Evolutionary conservation across 2,797 vertebrate genomes (phyloP).

Genomic region (Tiaroga cobitis): DNA sequence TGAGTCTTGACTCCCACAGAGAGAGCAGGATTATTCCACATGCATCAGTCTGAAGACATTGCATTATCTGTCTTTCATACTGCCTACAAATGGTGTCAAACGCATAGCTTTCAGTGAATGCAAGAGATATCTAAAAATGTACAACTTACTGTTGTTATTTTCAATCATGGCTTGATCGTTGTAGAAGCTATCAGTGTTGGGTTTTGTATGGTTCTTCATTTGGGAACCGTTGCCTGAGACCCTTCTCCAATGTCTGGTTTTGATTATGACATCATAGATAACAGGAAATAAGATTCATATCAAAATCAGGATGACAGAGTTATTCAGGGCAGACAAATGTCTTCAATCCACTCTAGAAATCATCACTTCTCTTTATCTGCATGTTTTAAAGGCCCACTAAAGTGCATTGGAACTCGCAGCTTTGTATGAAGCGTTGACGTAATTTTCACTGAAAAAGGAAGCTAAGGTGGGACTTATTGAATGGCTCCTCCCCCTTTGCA

Average conservation of each 20-base stretch:
- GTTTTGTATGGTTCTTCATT: background rate
- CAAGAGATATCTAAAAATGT: background rate
- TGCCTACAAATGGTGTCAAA: conserved; percentile 9
- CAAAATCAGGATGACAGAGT: conserved; percentile 37
- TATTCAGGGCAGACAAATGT: conserved; percentile 38
- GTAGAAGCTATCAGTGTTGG: background rate
- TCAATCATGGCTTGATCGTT: background rate
- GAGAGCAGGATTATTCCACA: conserved; percentile 64
- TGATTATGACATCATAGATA: conserved; percentile 52
- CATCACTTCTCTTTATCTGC: background rate
- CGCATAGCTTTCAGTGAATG: background rate
- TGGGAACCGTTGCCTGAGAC: background rate
- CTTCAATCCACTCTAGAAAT: conserved; percentile 44
- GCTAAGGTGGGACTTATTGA: too few species aligned
- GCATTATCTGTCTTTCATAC: conserved; percentile 60
- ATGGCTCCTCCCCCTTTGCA: too few species aligned
- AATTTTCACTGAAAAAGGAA: too few species aligned
- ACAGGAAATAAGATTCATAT: conserved; percentile 56
- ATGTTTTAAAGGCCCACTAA: background rate
- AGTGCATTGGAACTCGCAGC: too few species aligned
- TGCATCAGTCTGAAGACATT: conserved; percentile 62
- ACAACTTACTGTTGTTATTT: background rate
- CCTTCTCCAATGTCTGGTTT: conserved; percentile 43
- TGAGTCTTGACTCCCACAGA: conserved; percentile 59
- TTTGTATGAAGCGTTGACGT: too few species aligned